Evolutionary conservation across 2,113 vertebrate species (phyloP).

Genomic region (Lucifuga dentata): DNA sequence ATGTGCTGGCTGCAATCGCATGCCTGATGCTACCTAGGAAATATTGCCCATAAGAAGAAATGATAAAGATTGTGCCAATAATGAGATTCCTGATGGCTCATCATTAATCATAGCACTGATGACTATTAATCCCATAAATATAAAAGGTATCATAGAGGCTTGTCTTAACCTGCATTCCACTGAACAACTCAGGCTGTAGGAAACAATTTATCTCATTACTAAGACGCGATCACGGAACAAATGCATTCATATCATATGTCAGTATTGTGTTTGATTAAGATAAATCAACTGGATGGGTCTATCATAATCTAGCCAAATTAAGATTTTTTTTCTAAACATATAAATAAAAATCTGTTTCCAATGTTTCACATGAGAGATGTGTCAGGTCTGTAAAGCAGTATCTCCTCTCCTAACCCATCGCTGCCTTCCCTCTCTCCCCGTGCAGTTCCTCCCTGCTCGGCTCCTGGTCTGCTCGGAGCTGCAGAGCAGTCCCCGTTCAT

Average conservation of each 20-base stretch:
- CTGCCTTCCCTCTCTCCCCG: constrained; percentile 64
- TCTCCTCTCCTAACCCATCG: constrained; percentile 47
- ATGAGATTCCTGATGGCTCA: constrained; percentile 41
- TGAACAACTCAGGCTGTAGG: not conserved
- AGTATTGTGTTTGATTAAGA: too few species aligned
- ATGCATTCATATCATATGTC: not conserved
- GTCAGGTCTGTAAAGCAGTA: constrained; percentile 50
- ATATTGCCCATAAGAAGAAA: constrained; percentile 8
- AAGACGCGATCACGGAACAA: not conserved
- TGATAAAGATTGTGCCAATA: constrained; percentile 33
- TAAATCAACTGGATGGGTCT: too few species aligned
- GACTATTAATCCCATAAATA: constrained; percentile 21
- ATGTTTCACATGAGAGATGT: constrained; percentile 53
- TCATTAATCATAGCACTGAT: constrained; percentile 35
- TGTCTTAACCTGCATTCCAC: constrained; percentile 9
- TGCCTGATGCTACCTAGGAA: constrained; percentile 28
- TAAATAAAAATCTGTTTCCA: too few species aligned
- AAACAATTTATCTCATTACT: constrained; percentile 4
- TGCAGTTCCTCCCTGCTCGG: constrained; percentile 91
- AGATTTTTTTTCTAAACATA: too few species aligned
- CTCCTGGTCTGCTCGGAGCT: constrained; percentile 96
- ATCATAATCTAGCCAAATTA: too few species aligned
- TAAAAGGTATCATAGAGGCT: constrained; percentile 13
- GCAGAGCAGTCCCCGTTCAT: constrained; percentile 94
- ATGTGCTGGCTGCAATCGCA: constrained; percentile 36